Evolutionary conservation across 2,113 vertebrate species (phyloP).

Genomic region (Pardalotus punctatus): DNA sequence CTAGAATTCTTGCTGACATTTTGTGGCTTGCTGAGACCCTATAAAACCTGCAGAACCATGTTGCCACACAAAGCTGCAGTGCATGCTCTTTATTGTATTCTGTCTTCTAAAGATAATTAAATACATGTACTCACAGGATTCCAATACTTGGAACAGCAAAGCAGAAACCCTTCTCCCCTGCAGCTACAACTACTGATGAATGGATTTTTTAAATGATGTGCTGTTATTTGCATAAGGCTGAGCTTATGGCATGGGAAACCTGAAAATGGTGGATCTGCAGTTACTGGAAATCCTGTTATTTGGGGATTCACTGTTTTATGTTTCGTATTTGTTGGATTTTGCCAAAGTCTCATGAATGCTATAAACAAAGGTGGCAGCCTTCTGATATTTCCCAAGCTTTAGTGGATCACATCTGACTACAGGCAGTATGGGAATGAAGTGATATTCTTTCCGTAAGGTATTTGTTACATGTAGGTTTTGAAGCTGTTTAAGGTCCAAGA

Average conservation of each 20-base stretch:
- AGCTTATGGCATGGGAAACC: not conserved
- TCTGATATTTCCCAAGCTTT: not conserved
- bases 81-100: not conserved
- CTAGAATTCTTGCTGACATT: not conserved
- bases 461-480: not conserved
- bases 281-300: not conserved
- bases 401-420: not conserved
- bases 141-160: not conserved
- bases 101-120: not conserved
- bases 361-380: not conserved
- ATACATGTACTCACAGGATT: not conserved
- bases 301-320: not conserved
- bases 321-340: not conserved
- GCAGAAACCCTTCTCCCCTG: not conserved
- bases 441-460: not conserved
- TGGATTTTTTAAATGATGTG: not conserved
- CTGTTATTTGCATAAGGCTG: not conserved
- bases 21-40: not conserved
- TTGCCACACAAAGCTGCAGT: not conserved
- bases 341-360: not conserved
- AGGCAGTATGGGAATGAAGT: not conserved
- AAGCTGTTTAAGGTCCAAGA: not conserved
- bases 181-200: not conserved
- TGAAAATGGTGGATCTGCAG: not conserved
- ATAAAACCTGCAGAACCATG: not conserved